A percentile compares a stretch with the other conserved stretches of the same genome.
phyloP scores from a whole-genome alignment of 2,797 vertebrate genomes.

The Mus spretus region DNA sequence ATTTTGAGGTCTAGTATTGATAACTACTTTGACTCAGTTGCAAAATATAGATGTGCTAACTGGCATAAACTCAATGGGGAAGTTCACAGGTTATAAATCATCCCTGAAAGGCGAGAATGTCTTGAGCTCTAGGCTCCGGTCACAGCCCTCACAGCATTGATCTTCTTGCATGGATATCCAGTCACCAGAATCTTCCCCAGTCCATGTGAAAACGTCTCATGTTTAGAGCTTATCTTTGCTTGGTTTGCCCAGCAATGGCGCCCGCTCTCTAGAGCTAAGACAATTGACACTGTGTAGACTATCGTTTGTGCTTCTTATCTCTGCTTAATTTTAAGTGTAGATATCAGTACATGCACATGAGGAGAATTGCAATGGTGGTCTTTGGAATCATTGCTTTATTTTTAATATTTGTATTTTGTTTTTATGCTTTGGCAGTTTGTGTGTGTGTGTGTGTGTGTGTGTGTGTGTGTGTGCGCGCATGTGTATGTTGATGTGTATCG shows the following conservation, averaged over 20 bases:
- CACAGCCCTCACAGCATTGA: neutral
- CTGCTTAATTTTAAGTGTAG: neutral
- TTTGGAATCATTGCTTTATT: conserved; percentile 6
- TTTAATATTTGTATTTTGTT: neutral
- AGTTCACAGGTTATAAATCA: neutral
- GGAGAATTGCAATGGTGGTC: neutral
- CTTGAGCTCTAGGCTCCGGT: neutral
- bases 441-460: neutral
- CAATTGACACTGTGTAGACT: neutral
- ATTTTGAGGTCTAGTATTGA: neutral
- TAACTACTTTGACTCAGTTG: conserved; percentile 4
- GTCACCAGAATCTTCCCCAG: neutral
- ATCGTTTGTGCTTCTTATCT: neutral
- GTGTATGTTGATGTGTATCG: neutral
- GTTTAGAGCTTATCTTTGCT: neutral
- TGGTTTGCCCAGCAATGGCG: neutral
- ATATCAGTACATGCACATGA: neutral
- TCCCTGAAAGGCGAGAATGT: neutral
- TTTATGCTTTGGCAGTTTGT: neutral
- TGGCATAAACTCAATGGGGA: neutral
- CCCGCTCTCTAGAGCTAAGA: neutral
- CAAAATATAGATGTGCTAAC: neutral
- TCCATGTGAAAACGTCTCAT: neutral
- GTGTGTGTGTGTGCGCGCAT: too few species aligned
- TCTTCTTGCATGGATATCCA: neutral